Percentiles rank a stretch among this genome's conserved stretches.
Conservation (phyloP, 2,888 invertebrate species). For the Nephrotoma appendiculata region DNA sequence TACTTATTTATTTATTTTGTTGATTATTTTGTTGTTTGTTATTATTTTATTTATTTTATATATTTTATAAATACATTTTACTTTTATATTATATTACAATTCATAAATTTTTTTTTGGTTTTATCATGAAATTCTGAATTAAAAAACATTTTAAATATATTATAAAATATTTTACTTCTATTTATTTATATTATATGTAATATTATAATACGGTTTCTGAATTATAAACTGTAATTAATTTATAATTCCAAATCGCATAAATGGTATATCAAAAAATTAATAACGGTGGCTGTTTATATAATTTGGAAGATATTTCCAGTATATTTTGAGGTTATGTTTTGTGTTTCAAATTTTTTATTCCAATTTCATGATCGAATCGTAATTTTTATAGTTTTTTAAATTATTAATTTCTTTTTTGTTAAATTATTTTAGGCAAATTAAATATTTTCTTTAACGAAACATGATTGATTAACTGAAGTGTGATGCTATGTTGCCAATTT, state of each 20-base stretch:
- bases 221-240: background rate
- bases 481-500: background rate
- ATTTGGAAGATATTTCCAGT: background rate
- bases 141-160: background rate
- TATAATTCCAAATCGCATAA: background rate
- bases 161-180: background rate
- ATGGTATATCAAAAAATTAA: background rate
- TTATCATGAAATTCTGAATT: conserved; percentile 2
- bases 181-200: background rate
- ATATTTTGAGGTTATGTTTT: background rate
- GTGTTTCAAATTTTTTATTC: background rate
- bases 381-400: background rate
- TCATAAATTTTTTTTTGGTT: background rate
- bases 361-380: conserved; percentile 4
- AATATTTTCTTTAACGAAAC: background rate
- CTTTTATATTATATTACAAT: background rate
- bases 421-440: background rate
- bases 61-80: background rate
- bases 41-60: background rate
- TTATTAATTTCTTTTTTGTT: background rate
- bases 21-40: background rate
- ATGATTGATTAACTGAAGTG: background rate
- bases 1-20: background rate
- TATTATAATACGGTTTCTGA: background rate
- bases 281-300: background rate